These are phyloP conservation scores for Diarsia dahlii DNA, from an alignment of 2,888 invertebrate genomes.

Conservation along the genomic window DNA sequence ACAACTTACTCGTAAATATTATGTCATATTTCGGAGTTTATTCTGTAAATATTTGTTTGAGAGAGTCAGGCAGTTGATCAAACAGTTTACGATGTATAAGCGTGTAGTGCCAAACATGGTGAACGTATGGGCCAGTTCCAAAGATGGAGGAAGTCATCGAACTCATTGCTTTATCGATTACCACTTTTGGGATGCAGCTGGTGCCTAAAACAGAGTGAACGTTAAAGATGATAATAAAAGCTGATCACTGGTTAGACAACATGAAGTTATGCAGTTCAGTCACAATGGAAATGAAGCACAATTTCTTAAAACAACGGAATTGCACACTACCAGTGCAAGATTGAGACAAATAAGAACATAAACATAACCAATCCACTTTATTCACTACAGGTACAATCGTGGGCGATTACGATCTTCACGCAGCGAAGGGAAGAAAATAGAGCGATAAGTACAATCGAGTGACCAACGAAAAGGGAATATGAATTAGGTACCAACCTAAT, in stretches of 20 bases:
- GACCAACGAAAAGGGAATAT: not conserved
- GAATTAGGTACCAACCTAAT: not conserved
- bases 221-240: not conserved
- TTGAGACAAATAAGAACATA: slow-evolving; percentile 32
- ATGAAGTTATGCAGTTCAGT: not conserved
- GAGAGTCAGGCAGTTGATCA: slow-evolving; percentile 8
- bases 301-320: slow-evolving; percentile 23
- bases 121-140: not conserved
- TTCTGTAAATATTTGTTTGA: slow-evolving; percentile 36
- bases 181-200: slow-evolving; percentile 10
- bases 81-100: slow-evolving; percentile 28
- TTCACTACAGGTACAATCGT: slow-evolving; percentile 19
- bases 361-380: slow-evolving; percentile 29
- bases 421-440: not conserved
- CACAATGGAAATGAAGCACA: not conserved
- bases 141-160: slow-evolving; percentile 27
- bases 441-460: slow-evolving; percentile 2
- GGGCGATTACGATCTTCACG: slow-evolving; percentile 10
- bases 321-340: not conserved
- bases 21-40: slow-evolving; percentile 21
- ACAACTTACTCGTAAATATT: slow-evolving; percentile 30
- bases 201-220: not conserved
- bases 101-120: slow-evolving; percentile 9
- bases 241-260: not conserved
- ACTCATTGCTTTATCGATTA: slow-evolving; percentile 26